Evolutionary conservation across 2,797 vertebrate genomes (phyloP), one percentile per base, ranked within the genome.

Genomic region (Sphaeramia orbicularis): DNA sequence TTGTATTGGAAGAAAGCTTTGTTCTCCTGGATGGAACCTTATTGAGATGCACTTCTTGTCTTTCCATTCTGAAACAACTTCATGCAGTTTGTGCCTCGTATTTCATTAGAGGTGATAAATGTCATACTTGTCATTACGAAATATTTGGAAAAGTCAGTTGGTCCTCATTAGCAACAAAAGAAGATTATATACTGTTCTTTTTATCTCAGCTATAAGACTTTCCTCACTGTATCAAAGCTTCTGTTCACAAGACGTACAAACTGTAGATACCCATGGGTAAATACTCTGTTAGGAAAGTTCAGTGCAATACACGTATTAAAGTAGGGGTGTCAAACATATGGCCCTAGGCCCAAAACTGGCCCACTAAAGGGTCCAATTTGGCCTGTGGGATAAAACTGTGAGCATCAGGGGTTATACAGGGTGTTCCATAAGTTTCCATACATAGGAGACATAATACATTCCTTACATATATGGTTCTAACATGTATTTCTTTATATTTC

Each of bases 281-380:
- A 66, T 43, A 32, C 3, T 65, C 21, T 55, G 62, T 37, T 69
- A 49, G 49, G 10, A 68, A 74, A 71, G 32, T 68, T 65, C 50
- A 64, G 14, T 27, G 47, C 38, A 50, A 13, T 13, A 32, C 30
- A 32, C 32, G 45, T 43, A 41, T 40, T 62, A 49, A 2, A 24
- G 21, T 24, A 4, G 21, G 4, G 21, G 21, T 24, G 21, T 24
- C 21, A 24, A 24, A 24, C 21, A 24, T 24, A 24, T 24, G 21
- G 21, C 21, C 21, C 24, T 21, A 24, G 21, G 21, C 21, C 4
- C 21, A 24, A 24, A 24, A 24, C 21, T 24, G 21, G 21, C 21
- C 21, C 21, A 24, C 21, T 24, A 24, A 24, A 24, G 21, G 21
- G 21, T 24, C 21, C 21, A 24, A 24, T 24, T 24, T 24, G 21